phyloP scores from a whole-genome alignment of 2,797 vertebrate species.

The Acipenser oxyrinchus region DNA sequence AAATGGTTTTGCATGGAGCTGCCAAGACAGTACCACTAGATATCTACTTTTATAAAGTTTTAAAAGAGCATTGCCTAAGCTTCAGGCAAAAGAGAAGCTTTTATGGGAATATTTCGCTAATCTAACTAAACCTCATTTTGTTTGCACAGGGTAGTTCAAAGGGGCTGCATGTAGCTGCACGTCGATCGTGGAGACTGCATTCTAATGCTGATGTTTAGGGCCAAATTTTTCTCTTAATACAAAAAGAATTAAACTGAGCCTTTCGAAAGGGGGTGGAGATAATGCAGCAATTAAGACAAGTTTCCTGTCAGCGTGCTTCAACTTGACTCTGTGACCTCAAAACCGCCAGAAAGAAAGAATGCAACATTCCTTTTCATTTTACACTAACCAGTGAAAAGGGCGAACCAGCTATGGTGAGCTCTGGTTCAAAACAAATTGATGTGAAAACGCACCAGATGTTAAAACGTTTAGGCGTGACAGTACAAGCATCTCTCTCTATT shows the following conservation, averaged over 20 bases:
- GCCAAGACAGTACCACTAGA: constrained; percentile 9
- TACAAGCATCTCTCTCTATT: background rate
- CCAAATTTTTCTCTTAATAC: constrained; percentile 44
- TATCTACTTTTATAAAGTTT: constrained; percentile 33
- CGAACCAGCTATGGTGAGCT: background rate
- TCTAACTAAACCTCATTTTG: constrained; percentile 56
- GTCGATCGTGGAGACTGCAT: constrained; percentile 59
- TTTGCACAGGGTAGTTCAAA: constrained; percentile 53
- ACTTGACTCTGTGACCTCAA: constrained; percentile 6
- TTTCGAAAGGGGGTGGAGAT: constrained; percentile 31
- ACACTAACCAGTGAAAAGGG: background rate
- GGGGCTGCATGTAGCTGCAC: constrained; percentile 59
- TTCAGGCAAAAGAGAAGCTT: constrained; percentile 37
- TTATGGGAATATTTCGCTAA: constrained; percentile 62
- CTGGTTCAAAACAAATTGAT: background rate
- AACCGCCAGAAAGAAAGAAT: background rate
- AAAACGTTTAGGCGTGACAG: background rate
- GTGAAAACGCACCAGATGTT: background rate
- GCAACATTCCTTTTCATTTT: background rate
- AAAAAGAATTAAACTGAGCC: constrained; percentile 46
- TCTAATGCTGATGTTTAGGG: constrained; percentile 51
- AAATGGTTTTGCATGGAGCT: background rate
- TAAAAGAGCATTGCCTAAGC: constrained; percentile 37
- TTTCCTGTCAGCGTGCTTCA: constrained; percentile 21
- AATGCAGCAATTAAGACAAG: constrained; percentile 18